These are phyloP conservation scores for Caenorhabditis doughertyi DNA, from an alignment of 2,888 invertebrate genomes.

Conservation along the genomic window DNA sequence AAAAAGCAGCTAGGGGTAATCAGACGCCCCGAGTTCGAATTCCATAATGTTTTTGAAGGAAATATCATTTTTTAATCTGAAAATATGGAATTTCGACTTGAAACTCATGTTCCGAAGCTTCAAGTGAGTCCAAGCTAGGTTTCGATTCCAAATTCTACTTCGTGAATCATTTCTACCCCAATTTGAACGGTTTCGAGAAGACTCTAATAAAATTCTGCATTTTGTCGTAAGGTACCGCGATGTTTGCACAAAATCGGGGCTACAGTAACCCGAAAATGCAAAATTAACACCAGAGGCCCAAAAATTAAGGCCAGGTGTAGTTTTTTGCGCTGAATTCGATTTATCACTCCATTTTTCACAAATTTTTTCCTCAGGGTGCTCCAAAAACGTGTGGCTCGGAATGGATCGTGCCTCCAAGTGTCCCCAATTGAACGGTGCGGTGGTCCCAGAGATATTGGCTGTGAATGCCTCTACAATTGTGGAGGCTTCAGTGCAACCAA, in stretches of 20 bases:
- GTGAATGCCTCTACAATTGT: conserved; percentile 4
- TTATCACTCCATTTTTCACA: too few relatives aligned
- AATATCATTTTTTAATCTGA: too few relatives aligned
- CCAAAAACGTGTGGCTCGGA: conserved; percentile 55
- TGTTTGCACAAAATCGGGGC: background rate
- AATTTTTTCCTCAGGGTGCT: conserved; percentile 35
- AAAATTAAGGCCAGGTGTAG: background rate
- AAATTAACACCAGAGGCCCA: background rate
- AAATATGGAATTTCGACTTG: too few relatives aligned
- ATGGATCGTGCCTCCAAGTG: conserved; percentile 64
- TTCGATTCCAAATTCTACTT: too few relatives aligned
- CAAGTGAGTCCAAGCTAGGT: too few relatives aligned
- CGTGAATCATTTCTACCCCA: background rate
- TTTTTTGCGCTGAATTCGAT: background rate
- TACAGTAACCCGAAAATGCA: background rate
- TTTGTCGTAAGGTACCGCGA: background rate
- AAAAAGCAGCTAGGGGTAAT: background rate
- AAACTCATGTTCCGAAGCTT: too few relatives aligned
- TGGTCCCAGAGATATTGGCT: background rate
- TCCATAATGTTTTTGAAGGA: background rate
- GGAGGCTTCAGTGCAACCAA: conserved; percentile 47
- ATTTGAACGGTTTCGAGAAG: background rate
- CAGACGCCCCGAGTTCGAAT: background rate
- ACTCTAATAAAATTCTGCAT: background rate
- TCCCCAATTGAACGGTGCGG: conserved; percentile 51